These are phyloP conservation scores for Goniozus legneri DNA, from an alignment of 1,140 invertebrate species.

Conservation along the genomic window DNA sequence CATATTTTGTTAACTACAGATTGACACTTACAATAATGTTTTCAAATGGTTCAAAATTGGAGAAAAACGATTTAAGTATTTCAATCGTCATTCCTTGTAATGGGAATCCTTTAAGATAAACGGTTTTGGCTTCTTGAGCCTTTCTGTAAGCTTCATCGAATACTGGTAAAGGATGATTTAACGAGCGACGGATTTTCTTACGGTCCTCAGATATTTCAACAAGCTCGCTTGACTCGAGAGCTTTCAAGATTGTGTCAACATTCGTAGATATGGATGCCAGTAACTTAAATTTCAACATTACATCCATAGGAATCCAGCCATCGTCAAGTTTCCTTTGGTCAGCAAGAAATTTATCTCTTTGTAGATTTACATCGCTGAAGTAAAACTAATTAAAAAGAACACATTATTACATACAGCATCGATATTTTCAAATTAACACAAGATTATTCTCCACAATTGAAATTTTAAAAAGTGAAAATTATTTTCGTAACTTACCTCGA, in stretches of 20 bases:
- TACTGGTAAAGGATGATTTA: constrained; percentile 76
- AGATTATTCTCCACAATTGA: no score
- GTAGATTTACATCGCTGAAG: constrained; percentile 84
- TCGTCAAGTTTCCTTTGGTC: constrained; percentile 76
- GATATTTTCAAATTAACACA: no score
- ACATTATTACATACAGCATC: no score
- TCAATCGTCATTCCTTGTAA: constrained; percentile 63
- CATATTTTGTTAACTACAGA: background rate
- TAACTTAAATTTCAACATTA: constrained; percentile 86
- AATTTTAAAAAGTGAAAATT: no score
- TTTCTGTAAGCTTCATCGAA: constrained; percentile 79
- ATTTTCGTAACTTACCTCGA: no score
- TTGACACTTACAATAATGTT: constrained; percentile 64
- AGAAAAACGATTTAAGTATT: constrained; percentile 72
- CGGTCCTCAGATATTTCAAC: constrained; percentile 79
- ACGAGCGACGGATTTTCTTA: constrained; percentile 76
- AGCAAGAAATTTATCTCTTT: constrained; percentile 84
- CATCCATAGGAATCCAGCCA: constrained; percentile 84
- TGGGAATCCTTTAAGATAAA: constrained; percentile 90
- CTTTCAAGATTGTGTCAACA: constrained; percentile 65
- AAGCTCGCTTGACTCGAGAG: constrained; percentile 75
- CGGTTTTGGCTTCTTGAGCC: constrained; percentile 69
- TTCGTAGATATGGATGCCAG: constrained; percentile 73
- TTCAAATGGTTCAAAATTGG: constrained; percentile 68
- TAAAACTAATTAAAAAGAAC: constrained; percentile 62